Evolutionary conservation across 30 jellyfish, hydroid and myxozoan genomes (phyloP), one percentile per base, ranked within the genome.

Genomic region (Cassiopea andromeda): DNA sequence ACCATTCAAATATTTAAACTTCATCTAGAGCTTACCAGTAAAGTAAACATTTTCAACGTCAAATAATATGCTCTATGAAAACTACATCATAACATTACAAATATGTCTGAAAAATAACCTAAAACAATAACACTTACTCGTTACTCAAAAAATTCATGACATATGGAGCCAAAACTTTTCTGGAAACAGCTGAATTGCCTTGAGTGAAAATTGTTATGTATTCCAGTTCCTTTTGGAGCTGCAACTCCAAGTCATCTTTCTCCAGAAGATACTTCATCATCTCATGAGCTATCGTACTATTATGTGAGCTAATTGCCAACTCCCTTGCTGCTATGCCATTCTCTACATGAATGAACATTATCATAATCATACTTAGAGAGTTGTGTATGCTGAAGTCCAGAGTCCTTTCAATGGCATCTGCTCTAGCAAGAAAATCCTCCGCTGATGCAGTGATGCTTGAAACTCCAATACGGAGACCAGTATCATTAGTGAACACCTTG

Each of bases 91-190:
- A 72, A 72, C 10, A 4, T 7, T 14, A 2, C 3, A 4, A 15
- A 77, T 9, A 46, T 57, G 38, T 10, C 15, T 16, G n/a, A 45
- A 13, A 78, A 70, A 1, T 70, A 70, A 18, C n/a, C 54, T 7
- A 17, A 18, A 18, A 19, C 79, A 70, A 85, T n/a, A n/a, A n/a
- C n/a, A n/a, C 90, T 89, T 89, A 89, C 97, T n/a, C 69, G 7
- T 73, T 68, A 89, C 66, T 1, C 75, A 84, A 59, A 75, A 87
- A 75, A 6, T 78, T 83, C 48, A 70, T 71, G 90, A 91, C 57
- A 14, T 85, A n/a, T 5, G 99, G 99, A 86, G 92, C 45, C 73
- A 94, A 78, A 1, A 91, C 76, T 77, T 94, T 94, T 78, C 99
- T 75, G 3, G 99, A 94, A 18, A 77, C 77, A 15, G 17, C 76